Evolutionary conservation across 2,888 invertebrate genomes (phyloP), one percentile per base, ranked within the genome.

Genomic region (Cataglyphis albicans): DNA sequence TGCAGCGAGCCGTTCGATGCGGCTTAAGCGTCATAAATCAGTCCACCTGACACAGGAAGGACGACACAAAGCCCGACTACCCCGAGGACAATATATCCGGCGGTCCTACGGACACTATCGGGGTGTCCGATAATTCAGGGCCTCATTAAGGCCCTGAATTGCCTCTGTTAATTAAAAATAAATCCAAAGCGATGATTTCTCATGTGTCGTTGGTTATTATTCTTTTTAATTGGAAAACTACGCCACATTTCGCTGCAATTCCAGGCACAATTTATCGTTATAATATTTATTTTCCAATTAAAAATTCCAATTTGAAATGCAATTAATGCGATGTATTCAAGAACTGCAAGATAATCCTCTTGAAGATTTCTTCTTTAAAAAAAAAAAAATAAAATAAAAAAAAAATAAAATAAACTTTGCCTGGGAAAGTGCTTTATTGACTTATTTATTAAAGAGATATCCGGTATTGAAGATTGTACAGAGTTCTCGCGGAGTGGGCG

Each of bases 1-100:
- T 61, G 74, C 35, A 61, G 70, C 32, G 7, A 35, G 59, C 32
- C 68, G 78, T 38, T 68, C 67, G 78, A 82, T 82, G 78, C 48
- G 68, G 52, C 38, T 35, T 76, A 61, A 59, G 61, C 41, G 78
- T 32, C 52, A 68, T 82, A 82, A 82, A 82, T 82, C 82, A 78
- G 52, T 68, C 59, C 67, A 82, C 29, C 68, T 67, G 78, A 67
- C 78, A 48, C 57, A 35, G 61, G 57, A 76, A 76, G 82, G 78
- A 78, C 78, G 57, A 82, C 64, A 75, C 57, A 75, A 67, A 78
- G 78, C 67, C 67, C 82, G 76, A 59, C 48, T 57, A 41, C 35
- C 48, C 48, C 59, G 67, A 61, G 61, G 41, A 82, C 61, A 78
- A 76, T 78, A 82, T 68, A 68, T 48, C 7, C 41, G 68, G 18